phyloP scores from a whole-genome alignment of 2,797 vertebrate species.

The Myotis vivesi region DNA sequence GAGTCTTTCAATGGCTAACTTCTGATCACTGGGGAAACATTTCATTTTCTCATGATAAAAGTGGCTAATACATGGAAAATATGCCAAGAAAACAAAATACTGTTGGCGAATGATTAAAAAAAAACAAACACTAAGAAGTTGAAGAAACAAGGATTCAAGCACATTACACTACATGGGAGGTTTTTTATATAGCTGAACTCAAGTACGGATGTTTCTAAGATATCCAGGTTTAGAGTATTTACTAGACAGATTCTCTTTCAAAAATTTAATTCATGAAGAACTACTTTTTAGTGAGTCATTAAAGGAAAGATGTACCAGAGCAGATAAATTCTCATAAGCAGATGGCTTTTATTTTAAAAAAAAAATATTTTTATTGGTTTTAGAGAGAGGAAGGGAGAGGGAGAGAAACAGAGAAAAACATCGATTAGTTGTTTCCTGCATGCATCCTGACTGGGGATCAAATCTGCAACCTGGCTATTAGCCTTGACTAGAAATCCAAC shows the following conservation, averaged over 20 bases:
- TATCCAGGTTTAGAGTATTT: not conserved
- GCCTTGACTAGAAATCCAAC: not conserved
- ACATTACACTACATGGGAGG: not conserved
- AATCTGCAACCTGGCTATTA: not conserved
- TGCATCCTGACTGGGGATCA: not conserved
- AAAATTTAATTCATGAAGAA: conserved; percentile 44
- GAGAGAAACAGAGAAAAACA: not conserved
- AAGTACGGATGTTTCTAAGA: conserved; percentile 49
- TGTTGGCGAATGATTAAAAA: not conserved
- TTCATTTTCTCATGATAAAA: conserved; percentile 41
- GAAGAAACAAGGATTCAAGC: conserved; percentile 5
- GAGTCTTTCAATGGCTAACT: conserved; percentile 4
- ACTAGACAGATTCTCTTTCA: not conserved
- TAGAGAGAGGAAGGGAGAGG: not conserved
- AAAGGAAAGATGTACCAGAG: conserved; percentile 34
- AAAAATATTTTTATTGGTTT: not conserved
- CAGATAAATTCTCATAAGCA: not conserved
- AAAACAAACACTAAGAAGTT: not conserved
- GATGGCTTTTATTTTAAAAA: not conserved
- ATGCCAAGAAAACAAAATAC: conserved; percentile 27
- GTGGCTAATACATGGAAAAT: not conserved
- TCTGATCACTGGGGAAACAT: not conserved
- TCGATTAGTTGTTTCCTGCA: not conserved
- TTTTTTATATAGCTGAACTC: conserved; percentile 27
- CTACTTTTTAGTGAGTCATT: conserved; percentile 33